Conservation (phyloP, 2,113 vertebrate genomes). For the Ictalurus punctatus region DNA sequence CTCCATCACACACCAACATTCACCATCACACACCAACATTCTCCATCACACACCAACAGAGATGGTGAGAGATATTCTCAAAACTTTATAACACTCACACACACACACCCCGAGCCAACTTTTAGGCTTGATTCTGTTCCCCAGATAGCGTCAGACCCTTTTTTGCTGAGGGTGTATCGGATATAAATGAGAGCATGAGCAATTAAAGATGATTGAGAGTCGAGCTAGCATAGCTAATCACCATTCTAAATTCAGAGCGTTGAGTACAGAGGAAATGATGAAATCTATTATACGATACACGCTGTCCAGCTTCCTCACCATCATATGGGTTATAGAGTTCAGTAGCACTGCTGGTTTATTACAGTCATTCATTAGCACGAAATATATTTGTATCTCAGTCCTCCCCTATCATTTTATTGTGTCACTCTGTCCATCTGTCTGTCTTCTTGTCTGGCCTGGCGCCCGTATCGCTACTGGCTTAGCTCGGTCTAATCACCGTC, state of each 20-base stretch:
- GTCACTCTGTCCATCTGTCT: constrained; percentile 35
- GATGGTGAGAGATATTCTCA: not conserved
- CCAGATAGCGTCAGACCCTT: not conserved
- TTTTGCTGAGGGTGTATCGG: not conserved
- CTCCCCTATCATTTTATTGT: constrained; percentile 25
- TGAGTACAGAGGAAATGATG: constrained; percentile 6
- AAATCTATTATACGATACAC: constrained; percentile 1
- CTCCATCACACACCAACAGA: not conserved
- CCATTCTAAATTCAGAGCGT: constrained; percentile 7
- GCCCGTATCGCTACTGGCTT: constrained; percentile 70
- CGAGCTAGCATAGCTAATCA: not conserved
- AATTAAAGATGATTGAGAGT: constrained; percentile 24
- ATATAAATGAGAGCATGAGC: not conserved
- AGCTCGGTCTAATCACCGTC: constrained; percentile 71
- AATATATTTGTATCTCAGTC: constrained; percentile 22
- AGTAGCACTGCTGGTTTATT: not conserved
- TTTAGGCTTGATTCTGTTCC: not conserved
- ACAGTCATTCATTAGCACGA: constrained; percentile 12
- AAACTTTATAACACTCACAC: not conserved
- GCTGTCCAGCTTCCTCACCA: not conserved
- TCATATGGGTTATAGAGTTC: not conserved
- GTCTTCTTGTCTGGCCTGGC: constrained; percentile 59
- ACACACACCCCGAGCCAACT: not conserved
- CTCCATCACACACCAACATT: not conserved
- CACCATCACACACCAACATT: not conserved